phyloP scores from a whole-genome alignment of 2,113 vertebrate species.

The Nothocercus nigrocapillus region DNA sequence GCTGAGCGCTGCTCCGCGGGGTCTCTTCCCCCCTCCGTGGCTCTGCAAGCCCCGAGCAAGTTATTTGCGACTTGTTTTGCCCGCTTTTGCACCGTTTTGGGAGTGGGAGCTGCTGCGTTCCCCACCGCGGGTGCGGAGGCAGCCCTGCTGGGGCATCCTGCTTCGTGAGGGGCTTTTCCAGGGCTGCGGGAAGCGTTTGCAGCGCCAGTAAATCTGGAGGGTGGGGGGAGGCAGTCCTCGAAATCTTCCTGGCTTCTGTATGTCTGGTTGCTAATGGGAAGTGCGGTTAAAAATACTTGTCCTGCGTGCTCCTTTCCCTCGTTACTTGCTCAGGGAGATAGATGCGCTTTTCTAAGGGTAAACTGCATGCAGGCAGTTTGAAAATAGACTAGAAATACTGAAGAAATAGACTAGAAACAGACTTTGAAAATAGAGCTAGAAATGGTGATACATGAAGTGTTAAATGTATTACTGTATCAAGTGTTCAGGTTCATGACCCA shows the following conservation, averaged over 20 bases:
- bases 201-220: neutral
- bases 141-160: neutral
- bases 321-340: neutral
- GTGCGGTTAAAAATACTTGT: neutral
- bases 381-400: neutral
- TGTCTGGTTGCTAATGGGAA: neutral
- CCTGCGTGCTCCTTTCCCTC: neutral
- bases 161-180: neutral
- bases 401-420: no score
- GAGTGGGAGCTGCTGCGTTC: accelerated
- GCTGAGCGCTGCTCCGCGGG: neutral
- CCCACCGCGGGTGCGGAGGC: neutral
- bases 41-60: neutral
- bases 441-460: neutral
- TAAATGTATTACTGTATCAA: neutral
- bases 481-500: neutral
- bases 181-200: neutral
- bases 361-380: neutral
- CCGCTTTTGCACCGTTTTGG: neutral
- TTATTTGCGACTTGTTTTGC: neutral
- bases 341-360: neutral
- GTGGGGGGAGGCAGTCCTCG: neutral
- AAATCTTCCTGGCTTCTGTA: neutral
- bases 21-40: no score
- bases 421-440: neutral